Base-by-base conservation (phyloP, 2,888 invertebrate species). In the Caenorhabditis uteleia region DNA sequence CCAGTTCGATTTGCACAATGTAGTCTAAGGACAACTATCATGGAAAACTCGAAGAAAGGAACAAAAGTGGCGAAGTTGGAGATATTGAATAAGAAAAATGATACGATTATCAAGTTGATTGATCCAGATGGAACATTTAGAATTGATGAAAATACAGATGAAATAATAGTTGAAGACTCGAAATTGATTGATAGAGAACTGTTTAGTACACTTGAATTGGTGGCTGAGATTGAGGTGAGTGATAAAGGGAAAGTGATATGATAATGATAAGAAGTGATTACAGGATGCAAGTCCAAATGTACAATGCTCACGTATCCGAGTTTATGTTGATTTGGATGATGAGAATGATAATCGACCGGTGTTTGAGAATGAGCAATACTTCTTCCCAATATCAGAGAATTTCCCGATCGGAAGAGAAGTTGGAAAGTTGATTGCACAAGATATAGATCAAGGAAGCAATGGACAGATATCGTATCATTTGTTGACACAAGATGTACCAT, bases 331-430 rank as follows among this genome's bases (percentile, higher is more conserved):
- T 44, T 45, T 82, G 10, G 68, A 72, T n/a, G 82, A 82, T 46
- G 72, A 64, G 26, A 82, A 82, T 46, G 82, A 82, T 53, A 77
- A 82, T 56, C 60, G 75, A 3, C 82, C 82, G 7, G 67, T 70
- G 2, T 82, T 82, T 45, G 77, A 75, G 46, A 51, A 70, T 10
- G 68, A 66, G 42, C 51, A 58, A 8, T 80, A 79, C 51, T 75
- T 68, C 34, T 79, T 79, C 61, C 76, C 71, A 36, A 57, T 74
- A 4, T 55, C 54, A 7, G 66, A 69, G 14, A 51, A 50, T 14
- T 53, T 66, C 42, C 55, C 62, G n/a, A 40, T 59, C 10, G 69
- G 71, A 8, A 49, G 54, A 57, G 64, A 67, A 44, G 34, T 79
- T 29, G 79, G 72, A 14, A 65, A 60, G 16, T n/a, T 80, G 10